Base-by-base conservation (phyloP, 2,113 vertebrate genomes). In the Triplophysa tibetana region DNA sequence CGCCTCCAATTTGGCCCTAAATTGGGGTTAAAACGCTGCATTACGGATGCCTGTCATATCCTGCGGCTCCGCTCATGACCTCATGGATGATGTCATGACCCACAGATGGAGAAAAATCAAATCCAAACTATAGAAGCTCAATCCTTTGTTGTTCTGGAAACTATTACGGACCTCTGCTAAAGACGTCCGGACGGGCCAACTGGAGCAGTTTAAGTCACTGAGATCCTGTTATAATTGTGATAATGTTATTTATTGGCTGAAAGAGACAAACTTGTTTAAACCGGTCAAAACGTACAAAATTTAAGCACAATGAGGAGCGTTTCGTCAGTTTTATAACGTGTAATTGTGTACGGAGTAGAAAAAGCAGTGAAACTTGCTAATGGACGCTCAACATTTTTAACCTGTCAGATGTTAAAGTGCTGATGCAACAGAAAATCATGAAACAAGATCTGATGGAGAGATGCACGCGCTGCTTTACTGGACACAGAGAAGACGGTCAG, bases 41-140 rank as follows among this genome's bases (percentile, higher is more conserved):
- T 64, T 21, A 19, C 24, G 5, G 7, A 58, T 21, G 54, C 7
- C n/a, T 2, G n/a, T 80, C 58, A 81, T 48, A 81, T 81, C 83
- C 75, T 85, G 80, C 2, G 58, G 43, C 23, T 78, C 78, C 43
- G 16, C 68, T 52, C 67, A 83, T 86, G 74, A 70, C 79, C 79
- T 85, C 85, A 86, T 60, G 61, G 23, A 67, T 77, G 79, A 85
- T 73, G 72, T 83, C 81, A 84, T 77, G 52, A 81, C 33, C 21
- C 78, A 60, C 83, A 84, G 85, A 79, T 81, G 84, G 75, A 52
- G 63, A 63, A 58, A 21, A 14, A 17, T 14, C 50, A 6, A 60
- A 33, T 50, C 50, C 80, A 82, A 38, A 29, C 29, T 58, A 23
- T 26, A 43, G 21, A 52, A 62, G 24, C 61, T 14, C n/a, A 70